Evolutionary conservation across 2,888 invertebrate species (phyloP), one percentile per base, ranked within the genome.

Genomic region (Xanthia togata): DNA sequence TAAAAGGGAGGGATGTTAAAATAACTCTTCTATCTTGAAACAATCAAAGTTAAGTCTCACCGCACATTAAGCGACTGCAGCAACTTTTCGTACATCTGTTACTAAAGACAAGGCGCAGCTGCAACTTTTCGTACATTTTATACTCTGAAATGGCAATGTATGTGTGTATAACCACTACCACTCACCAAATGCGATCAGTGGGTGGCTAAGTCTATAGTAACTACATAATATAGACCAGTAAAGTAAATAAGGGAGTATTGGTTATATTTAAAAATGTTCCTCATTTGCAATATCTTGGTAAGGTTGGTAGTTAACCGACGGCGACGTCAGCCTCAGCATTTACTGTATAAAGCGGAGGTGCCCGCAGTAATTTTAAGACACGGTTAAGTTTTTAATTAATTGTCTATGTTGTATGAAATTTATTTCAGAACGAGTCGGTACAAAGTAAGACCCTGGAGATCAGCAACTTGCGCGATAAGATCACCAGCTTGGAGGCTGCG

Each of bases 391-490:
- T 59, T 59, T 20, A 20, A 35, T 11, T 60, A 9, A 41, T 41
- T 41, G 11, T 20, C 4, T 60, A 60, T 20, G 17, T 35, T 20
- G 20, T 31, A 31, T 60, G 9, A 20, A 31, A 20, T 35, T 20
- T 60, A 20, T 60, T 96, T 59, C 93, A 98, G 97, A 97, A 97
- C 81, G 98, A 98, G 89, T 97, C 98, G 0, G 95, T 98, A 2
- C 97, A 98, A 90, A 97, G 98, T 78, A 98, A 98, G 93, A 97
- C 97, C 0, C 97, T 98, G 63, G 98, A 98, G 93, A 97, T 97
- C 17, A 98, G 98, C 90, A 97, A 97, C 85, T 92, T 98, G 87
- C 96, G 98, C 17, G 98, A 98, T 89, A 98, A 98, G 93, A 96
- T 98, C 60, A 97, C 98, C 0, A 97, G 97, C 78, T 93, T 98